Evolutionary conservation across 2,797 vertebrate genomes (phyloP), one percentile per base, ranked within the genome.

Genomic region (Ateles fusciceps): DNA sequence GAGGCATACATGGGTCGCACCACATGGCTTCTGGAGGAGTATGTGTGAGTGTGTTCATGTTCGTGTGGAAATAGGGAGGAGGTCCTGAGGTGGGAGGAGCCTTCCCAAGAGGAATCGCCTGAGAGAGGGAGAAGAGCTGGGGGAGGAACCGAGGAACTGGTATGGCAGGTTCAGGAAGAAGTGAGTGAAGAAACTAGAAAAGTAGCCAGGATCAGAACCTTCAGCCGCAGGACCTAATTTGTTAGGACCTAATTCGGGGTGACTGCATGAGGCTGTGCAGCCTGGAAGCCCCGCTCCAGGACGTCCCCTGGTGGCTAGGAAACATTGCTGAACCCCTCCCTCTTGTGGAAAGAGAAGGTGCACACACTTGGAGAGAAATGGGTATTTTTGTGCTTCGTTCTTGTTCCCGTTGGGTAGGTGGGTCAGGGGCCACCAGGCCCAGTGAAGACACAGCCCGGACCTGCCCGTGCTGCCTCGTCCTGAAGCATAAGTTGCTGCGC

Each of bases 261-360:
- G 3, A 9, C 13, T 2, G 26, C 4, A 7, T 19, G 61, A 50
- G 71, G 91, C 84, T 57, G 21, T 12, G 57, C 24, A 7, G 11
- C 26, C 1, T 52, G 5, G 36, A 4, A 71, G 93, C 21, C 33
- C 28, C 0, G 17, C 17, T 61, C 22, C 36, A 2, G 64, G 48
- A 1, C 48, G 5, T 19, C 79, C 79, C n/a, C 19, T 21, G 1
- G 50, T 0, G 21, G 68, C 21, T 12, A 39, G 19, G 68, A 72
- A 72, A 72, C 36, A 36, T 72, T 24, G 68, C 68, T 24, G 10
- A 15, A 9, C 33, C 61, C 68, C 68, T 39, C n/a, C 68, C 21
- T 46, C 7, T 0, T 1, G 24, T 57, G 28, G 36, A 8, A 33
- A 71, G 71, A 44, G 22, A 36, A 55, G 2, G 0, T 0, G 7